Percentiles rank a stretch among this genome's conserved stretches.
These are phyloP conservation scores for Charaxes varanes DNA, from an alignment of 1,140 invertebrate genomes.

Conservation along the genomic window DNA sequence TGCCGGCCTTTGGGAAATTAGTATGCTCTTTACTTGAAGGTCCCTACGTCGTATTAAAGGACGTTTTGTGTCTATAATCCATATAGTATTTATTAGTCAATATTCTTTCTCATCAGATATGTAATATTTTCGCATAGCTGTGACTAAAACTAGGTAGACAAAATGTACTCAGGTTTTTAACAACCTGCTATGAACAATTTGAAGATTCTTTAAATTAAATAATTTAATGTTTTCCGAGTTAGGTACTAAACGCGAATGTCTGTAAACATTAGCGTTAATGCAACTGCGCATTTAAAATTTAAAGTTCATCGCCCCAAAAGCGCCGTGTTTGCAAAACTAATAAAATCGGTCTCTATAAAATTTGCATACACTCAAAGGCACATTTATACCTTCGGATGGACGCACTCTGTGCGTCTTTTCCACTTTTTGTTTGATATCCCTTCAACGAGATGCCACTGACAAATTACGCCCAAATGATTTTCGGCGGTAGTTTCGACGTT, in stretches of 20 bases:
- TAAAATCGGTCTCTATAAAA: conserved; percentile 66
- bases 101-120: too few species aligned
- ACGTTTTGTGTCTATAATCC: too few species aligned
- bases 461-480: conserved; percentile 49
- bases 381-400: conserved; percentile 44
- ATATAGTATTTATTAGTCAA: too few species aligned
- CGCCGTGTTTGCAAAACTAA: conserved; percentile 38
- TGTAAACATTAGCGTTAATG: conserved; percentile 22
- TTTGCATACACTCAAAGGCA: conserved; percentile 63
- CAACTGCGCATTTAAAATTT: conserved; percentile 45
- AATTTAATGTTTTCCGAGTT: too few species aligned
- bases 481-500: conserved; percentile 55
- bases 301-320: conserved; percentile 35
- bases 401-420: conserved; percentile 44
- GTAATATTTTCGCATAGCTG: too few species aligned
- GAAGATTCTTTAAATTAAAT: too few species aligned
- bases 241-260: neutral
- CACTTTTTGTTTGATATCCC: conserved; percentile 32
- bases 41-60: too few species aligned
- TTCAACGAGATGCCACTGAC: conserved; percentile 42
- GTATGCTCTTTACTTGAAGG: too few species aligned
- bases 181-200: too few species aligned
- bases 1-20: too few species aligned
- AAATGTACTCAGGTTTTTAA: too few species aligned
- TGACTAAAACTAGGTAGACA: too few species aligned